A percentile compares a stretch with the other conserved stretches of the same genome.
Conservation (phyloP, 1,140 invertebrate genomes). For the Acyrthosiphon pisum region DNA sequence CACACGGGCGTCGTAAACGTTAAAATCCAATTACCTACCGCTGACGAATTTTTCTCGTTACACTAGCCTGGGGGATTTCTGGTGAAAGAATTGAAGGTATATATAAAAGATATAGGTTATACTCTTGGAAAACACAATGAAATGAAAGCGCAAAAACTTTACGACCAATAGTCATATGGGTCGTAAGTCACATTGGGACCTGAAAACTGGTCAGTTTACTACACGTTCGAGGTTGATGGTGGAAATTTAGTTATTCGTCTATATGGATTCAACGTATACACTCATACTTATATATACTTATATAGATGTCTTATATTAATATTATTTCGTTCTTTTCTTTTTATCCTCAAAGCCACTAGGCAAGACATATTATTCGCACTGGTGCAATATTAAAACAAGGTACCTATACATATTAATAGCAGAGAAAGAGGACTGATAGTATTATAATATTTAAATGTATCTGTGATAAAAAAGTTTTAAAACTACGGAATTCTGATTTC, state of each 20-base stretch:
- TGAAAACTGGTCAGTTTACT: background rate
- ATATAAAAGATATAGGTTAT: background rate
- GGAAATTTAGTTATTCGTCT: background rate
- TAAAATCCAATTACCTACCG: slow-evolving; percentile 17
- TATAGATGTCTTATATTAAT: background rate
- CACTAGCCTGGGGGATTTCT: background rate
- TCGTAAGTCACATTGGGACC: background rate
- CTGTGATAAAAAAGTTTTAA: background rate
- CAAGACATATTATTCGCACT: background rate
- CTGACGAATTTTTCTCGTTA: background rate
- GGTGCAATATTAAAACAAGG: background rate
- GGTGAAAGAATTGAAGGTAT: background rate
- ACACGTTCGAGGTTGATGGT: background rate
- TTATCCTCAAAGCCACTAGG: background rate
- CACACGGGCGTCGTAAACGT: background rate
- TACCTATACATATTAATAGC: background rate
- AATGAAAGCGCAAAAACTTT: slow-evolving; percentile 26
- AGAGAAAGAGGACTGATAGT: background rate
- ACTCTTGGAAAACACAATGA: background rate
- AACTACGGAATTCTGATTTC: background rate
- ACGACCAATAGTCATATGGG: background rate
- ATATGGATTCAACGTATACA: background rate
- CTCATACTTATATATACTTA: no score
- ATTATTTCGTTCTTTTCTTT: background rate
- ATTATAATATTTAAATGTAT: background rate